Evolutionary conservation across 2,113 vertebrate genomes (phyloP), one percentile per base, ranked within the genome.

Genomic region (Aspidoscelis tigris): DNA sequence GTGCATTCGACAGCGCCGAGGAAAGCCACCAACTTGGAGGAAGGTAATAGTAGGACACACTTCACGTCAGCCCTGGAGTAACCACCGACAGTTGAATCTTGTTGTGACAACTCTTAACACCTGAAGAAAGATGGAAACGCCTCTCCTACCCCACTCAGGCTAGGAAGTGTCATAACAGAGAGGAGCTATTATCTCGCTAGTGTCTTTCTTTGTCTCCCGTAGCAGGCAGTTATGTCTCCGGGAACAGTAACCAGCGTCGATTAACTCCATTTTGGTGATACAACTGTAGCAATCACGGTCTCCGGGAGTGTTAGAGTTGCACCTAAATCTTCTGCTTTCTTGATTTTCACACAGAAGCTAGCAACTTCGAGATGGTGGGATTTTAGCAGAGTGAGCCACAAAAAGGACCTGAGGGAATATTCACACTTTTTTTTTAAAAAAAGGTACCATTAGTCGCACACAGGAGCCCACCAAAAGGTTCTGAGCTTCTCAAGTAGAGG

Each of bases 11-110:
- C 12, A 18, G 8, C 22, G 61, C 0, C 24, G 53, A 75, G 55
- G 69, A n/a, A 0, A 44, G 4, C n/a, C 0, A 10, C 86, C 12
- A 53, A 65, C 8, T 7, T 1, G 1, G 58, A 33, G n/a, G n/a
- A 16, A 53, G 21, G 71, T 0, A 0, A 20, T 21, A 20, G 39
- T 9, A 9, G 39, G 79, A 64, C 22, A 20, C 65, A 11, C 11
- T 10, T 66, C 26, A 39, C 43, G 8, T 16, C 79, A 41, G 58
- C 22, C 18, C 18, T 6, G n/a, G 47, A 58, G 41, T 24, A n/a
- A 24, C 50, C 26, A 10, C 4, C 18, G 53, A 71, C 50, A 71
- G n/a, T 4, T 26, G 72, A 76, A 12, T 9, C 41, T 41, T 66
- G 58, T 33, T 82, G 53, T 65, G 85, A 72, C 80, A 43, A 53